Evolutionary conservation across 1,140 invertebrate genomes (phyloP), one percentile per base, ranked within the genome.

Genomic region (Arion vulgaris): DNA sequence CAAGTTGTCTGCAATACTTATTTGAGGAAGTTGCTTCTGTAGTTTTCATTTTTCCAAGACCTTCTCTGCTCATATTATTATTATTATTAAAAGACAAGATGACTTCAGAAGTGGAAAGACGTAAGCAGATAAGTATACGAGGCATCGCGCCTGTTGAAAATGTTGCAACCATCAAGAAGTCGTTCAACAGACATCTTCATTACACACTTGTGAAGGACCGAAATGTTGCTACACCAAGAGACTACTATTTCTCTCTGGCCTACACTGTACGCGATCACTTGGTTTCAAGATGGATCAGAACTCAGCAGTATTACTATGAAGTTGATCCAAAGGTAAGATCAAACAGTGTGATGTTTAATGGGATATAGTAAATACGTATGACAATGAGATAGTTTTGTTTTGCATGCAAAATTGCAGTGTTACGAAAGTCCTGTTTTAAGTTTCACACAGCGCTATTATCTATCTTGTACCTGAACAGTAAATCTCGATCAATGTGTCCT

Each of bases 291-390:
- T 99, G 99, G 99, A 99, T 99, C 89, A 95, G 98, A 80, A 99
- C 99, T 38, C 98, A 99, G 92, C 99, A 99, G 92, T 95, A 98
- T 93, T 99, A 99, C 93, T 99, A 99, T 94, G 98, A 99, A 91
- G 98, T 96, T 89, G 98, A 99, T 93, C 99, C 98, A 71, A 99
- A 99, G 96, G 98, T 99, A 94, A 93, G 90, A 66, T 19, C 17
- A 4, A n/a, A 57, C 23, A 19, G 9, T 57, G 41, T 45, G 41
- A 45, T 15, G 41, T 45, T 5, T 45, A n/a, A n/a, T n/a, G n/a
- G n/a, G n/a, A n/a, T n/a, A n/a, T n/a, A n/a, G n/a, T n/a, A n/a
- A n/a, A n/a, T n/a, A n/a, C n/a, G n/a, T n/a, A n/a, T n/a, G n/a
- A n/a, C n/a, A n/a, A n/a, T n/a, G n/a, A n/a, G n/a, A n/a, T n/a